A percentile compares a stretch with the other conserved stretches of the same genome.
phyloP scores from a whole-genome alignment of 1,140 invertebrate species.

The Lamellibrachia luymesi region DNA sequence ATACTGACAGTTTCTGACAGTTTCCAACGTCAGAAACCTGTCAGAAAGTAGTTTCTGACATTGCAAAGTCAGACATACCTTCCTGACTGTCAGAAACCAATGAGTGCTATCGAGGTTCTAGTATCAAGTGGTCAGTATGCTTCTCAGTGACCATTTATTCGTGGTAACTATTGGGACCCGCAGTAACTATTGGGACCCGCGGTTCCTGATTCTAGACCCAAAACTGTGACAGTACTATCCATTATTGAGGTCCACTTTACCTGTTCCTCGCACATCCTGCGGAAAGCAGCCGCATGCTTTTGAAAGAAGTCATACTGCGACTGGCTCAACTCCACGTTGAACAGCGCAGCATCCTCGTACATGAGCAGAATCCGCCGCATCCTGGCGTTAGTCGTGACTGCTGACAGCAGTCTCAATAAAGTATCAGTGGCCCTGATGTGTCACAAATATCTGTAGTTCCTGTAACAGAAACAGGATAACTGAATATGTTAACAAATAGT shows the following conservation, averaged over 20 bases:
- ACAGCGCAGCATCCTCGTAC: not conserved
- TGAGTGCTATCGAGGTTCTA: too few species aligned
- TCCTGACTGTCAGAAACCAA: too few species aligned
- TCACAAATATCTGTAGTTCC: not conserved
- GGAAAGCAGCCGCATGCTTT: not conserved
- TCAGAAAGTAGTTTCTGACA: too few species aligned
- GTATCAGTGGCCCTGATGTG: not conserved
- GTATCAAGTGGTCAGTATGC: too few species aligned
- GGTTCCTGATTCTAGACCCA: too few species aligned
- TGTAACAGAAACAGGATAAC: not conserved
- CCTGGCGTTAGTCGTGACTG: not conserved
- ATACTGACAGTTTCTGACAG: too few species aligned
- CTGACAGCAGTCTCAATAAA: not conserved
- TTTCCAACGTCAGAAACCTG: too few species aligned
- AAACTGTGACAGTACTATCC: too few species aligned
- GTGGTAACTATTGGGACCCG: too few species aligned
- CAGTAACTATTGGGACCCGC: too few species aligned
- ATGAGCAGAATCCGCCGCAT: not conserved
- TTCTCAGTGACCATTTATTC: too few species aligned
- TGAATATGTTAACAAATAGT: not conserved
- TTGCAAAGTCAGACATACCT: too few species aligned
- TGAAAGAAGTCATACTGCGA: not conserved
- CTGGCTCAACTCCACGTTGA: not conserved
- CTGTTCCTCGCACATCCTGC: not conserved
- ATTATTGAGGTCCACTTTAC: not conserved